Percentiles rank a stretch among this genome's conserved stretches.
Evolutionary conservation across 2,113 vertebrate genomes (phyloP).

Genomic region (Peucedramus taeniatus): DNA sequence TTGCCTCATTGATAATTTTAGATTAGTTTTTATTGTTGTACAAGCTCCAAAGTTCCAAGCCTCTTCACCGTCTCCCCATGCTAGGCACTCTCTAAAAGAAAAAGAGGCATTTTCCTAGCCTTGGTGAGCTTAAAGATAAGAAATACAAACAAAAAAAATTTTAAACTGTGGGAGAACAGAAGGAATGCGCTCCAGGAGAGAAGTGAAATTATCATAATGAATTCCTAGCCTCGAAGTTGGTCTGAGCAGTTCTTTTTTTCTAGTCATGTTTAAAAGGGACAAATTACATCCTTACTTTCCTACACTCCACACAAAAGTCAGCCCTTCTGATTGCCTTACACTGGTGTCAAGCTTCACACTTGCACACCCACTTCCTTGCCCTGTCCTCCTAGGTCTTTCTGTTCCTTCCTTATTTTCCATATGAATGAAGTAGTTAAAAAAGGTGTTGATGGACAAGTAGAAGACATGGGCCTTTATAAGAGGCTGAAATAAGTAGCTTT

Average conservation of each 20-base stretch:
- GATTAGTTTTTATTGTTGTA: neutral
- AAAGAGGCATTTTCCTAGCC: neutral
- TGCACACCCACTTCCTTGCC: neutral
- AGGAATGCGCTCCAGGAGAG: accelerated
- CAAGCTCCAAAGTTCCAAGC: neutral
- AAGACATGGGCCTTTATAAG: neutral
- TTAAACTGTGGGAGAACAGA: neutral
- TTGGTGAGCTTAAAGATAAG: neutral
- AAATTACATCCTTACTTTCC: neutral
- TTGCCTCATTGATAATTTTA: neutral
- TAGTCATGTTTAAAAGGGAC: neutral
- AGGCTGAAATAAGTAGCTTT: neutral
- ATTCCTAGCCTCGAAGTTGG: neutral
- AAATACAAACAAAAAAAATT: neutral
- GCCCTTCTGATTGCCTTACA: neutral
- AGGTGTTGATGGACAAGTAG: neutral
- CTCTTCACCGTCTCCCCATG: neutral
- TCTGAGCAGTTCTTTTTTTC: neutral
- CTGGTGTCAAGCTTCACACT: neutral
- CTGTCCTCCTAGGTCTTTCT: neutral
- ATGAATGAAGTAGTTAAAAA: neutral
- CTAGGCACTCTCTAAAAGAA: neutral
- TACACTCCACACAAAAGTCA: neutral
- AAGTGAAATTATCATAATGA: neutral
- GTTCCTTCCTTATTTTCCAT: neutral